phyloP scores from a whole-genome alignment of 1,140 invertebrate genomes.

The Apis laboriosa region DNA sequence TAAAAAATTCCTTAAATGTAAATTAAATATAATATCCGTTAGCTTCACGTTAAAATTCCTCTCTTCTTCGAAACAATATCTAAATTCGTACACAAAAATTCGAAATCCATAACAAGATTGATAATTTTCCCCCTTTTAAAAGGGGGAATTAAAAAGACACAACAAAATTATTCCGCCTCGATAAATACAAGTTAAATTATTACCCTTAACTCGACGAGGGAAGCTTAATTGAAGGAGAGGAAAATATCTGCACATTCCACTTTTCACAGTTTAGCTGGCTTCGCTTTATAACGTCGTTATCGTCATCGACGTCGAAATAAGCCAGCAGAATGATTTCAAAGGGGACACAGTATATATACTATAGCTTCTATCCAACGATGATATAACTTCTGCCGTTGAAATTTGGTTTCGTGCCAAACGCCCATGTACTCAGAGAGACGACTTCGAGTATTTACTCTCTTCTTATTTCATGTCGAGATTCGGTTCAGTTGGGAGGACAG shows the following conservation, averaged over 20 bases:
- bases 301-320: slow-evolving; percentile 34
- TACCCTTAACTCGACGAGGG: no score
- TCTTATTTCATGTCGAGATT: slow-evolving; percentile 54
- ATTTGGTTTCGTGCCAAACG: slow-evolving; percentile 61
- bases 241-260: slow-evolving; percentile 21
- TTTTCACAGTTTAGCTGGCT: not conserved
- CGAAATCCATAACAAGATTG: no score
- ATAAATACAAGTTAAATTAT: not conserved
- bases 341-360: not conserved
- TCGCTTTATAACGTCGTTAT: slow-evolving; percentile 21
- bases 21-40: no score
- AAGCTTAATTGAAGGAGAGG: not conserved
- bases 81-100: no score
- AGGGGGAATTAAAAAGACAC: not conserved
- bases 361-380: not conserved
- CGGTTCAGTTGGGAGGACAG: slow-evolving; percentile 13
- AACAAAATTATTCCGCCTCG: not conserved
- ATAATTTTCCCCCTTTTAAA: no score
- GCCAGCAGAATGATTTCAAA: slow-evolving; percentile 35
- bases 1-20: no score
- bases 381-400: slow-evolving; percentile 34
- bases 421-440: slow-evolving; percentile 50
- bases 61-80: no score
- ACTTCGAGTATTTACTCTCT: slow-evolving; percentile 52
- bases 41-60: no score